phyloP scores from a whole-genome alignment of 2,888 invertebrate genomes.

The Agrochola litura region DNA sequence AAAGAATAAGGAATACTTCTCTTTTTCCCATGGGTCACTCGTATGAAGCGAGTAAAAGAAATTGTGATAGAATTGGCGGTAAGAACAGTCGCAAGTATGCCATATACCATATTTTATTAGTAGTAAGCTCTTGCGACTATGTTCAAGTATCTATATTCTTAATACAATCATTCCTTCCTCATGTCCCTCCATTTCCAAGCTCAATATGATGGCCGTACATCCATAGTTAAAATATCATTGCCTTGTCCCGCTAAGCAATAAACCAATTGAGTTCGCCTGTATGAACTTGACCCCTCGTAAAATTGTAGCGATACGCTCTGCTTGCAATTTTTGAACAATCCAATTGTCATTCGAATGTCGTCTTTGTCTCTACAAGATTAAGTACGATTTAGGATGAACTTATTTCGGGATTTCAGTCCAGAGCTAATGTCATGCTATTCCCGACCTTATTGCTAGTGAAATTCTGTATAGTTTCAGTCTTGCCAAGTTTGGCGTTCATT shows the following conservation, averaged over 20 bases:
- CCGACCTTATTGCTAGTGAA: conserved; percentile 35
- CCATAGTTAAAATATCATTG: conserved; percentile 66
- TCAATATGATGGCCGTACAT: conserved; percentile 30
- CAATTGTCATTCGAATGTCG: conserved; percentile 60
- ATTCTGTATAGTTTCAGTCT: conserved; percentile 66
- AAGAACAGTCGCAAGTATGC: neutral
- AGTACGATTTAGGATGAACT: conserved; percentile 43
- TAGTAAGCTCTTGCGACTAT: neutral
- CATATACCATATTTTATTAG: neutral
- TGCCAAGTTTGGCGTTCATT: conserved; percentile 73
- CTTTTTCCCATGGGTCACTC: conserved; percentile 17
- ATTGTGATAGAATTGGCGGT: neutral
- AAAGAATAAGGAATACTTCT: conserved; percentile 19
- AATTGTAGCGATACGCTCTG: conserved; percentile 73
- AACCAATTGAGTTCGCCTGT: conserved; percentile 78
- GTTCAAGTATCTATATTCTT: neutral
- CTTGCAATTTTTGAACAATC: conserved; percentile 66
- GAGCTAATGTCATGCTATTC: conserved; percentile 30
- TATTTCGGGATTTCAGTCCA: conserved; percentile 40
- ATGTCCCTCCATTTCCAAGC: conserved; percentile 16
- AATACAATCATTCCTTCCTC: neutral
- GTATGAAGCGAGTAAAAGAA: neutral
- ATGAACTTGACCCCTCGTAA: conserved; percentile 84
- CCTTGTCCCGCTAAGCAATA: conserved; percentile 72
- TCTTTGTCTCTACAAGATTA: conserved; percentile 63